Conservation (phyloP, 2,888 invertebrate species). For the Drosophila anomelani region DNA sequence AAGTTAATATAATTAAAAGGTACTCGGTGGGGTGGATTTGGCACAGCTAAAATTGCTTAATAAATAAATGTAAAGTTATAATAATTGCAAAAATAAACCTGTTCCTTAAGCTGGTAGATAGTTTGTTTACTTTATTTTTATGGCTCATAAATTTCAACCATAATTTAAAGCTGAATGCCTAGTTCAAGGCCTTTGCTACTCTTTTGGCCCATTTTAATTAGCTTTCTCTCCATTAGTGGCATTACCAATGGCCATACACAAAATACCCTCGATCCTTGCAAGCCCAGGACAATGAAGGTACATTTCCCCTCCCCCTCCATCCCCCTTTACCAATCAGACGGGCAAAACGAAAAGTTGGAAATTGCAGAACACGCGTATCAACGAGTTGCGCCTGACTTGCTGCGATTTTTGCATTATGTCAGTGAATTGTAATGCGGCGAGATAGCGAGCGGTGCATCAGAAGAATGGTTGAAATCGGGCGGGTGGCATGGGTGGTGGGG, state of each 20-base stretch:
- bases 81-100: background rate
- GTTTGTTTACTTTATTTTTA: background rate
- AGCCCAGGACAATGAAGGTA: conserved; percentile 6
- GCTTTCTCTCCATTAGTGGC: conserved; percentile 17
- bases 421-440: conserved; percentile 52
- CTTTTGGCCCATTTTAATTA: conserved; percentile 7
- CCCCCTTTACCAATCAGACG: conserved; percentile 15
- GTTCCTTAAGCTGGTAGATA: background rate
- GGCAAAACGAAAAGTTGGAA: conserved; percentile 36
- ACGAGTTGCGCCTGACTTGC: conserved; percentile 72
- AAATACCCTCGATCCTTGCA: conserved; percentile 2
- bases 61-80: no score
- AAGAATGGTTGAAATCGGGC: background rate
- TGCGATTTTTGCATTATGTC: conserved; percentile 58
- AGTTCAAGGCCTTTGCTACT: background rate
- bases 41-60: background rate
- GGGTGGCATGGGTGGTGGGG: background rate
- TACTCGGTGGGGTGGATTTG: background rate
- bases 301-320: background rate
- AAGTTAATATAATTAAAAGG: background rate
- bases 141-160: background rate
- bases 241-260: background rate
- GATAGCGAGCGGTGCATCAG: conserved; percentile 26
- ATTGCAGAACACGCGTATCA: conserved; percentile 65
- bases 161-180: background rate